Percentiles rank a stretch among this genome's conserved stretches.
These are phyloP conservation scores for Pristionchus arcanus DNA, from an alignment of 2,888 invertebrate species.

Conservation along the genomic window DNA sequence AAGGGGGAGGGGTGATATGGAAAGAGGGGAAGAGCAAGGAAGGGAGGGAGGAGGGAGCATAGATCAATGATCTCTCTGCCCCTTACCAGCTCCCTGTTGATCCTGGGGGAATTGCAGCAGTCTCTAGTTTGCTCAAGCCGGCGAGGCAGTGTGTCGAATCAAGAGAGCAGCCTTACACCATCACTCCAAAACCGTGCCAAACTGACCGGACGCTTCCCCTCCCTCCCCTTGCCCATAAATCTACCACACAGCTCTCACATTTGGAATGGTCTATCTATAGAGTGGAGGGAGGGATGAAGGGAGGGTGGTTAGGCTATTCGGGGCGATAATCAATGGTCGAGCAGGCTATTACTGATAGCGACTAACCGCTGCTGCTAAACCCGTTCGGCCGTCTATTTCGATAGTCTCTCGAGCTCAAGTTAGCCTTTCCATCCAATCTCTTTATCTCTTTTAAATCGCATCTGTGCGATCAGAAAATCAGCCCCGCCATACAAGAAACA, in stretches of 20 bases:
- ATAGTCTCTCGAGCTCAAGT: background rate
- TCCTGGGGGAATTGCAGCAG: background rate
- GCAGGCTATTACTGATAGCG: background rate
- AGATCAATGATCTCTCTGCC: conserved; percentile 12
- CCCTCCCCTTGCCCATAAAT: background rate
- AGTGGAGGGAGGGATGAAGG: background rate
- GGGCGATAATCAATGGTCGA: too few species aligned
- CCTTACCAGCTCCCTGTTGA: background rate
- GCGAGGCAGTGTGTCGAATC: background rate
- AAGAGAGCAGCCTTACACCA: background rate
- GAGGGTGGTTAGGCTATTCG: background rate
- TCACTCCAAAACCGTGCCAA: too few species aligned
- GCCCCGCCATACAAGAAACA: background rate
- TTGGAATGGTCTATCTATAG: background rate
- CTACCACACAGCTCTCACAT: background rate
- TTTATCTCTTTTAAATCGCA: too few species aligned
- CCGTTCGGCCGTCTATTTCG: background rate
- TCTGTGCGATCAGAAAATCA: background rate
- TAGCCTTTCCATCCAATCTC: background rate
- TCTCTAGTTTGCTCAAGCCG: background rate
- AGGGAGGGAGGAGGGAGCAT: background rate
- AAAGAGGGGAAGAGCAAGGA: background rate
- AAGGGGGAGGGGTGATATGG: background rate
- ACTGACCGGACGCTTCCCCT: background rate
- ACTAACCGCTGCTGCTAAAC: background rate